phyloP scores from a whole-genome alignment of 2,888 invertebrate species.

The Drosophila stalkeri region DNA sequence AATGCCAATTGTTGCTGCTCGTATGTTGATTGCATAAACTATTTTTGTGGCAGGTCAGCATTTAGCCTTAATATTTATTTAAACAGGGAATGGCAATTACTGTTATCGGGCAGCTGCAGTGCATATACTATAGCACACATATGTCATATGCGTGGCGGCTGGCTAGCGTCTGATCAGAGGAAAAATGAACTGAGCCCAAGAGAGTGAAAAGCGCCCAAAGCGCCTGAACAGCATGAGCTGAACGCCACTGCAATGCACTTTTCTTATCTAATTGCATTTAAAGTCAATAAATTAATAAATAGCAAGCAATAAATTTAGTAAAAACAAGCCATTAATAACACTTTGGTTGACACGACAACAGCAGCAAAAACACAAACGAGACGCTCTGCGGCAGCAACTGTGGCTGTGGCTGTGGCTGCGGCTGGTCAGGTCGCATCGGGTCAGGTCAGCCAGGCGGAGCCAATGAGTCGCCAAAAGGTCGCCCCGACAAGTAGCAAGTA shows the following conservation, averaged over 20 bases:
- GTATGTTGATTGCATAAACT: not conserved
- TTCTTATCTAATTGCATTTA: conserved; percentile 79
- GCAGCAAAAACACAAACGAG: conserved; percentile 24
- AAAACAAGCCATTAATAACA: conserved; percentile 85
- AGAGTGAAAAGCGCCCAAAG: conserved; percentile 41
- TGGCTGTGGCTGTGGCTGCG: conserved; percentile 25
- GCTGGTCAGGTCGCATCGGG: conserved; percentile 30
- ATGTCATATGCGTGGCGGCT: conserved; percentile 56
- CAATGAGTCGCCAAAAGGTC: conserved; percentile 60
- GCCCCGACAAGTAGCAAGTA: conserved; percentile 29
- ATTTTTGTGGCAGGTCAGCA: not conserved
- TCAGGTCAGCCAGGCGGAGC: conserved; percentile 72
- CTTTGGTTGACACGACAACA: conserved; percentile 78
- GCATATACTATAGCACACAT: conserved; percentile 45
- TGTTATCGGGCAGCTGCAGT: conserved; percentile 65
- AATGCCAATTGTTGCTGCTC: not conserved
- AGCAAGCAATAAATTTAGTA: conserved; percentile 83
- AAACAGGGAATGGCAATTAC: conserved; percentile 39
- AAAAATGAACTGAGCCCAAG: conserved; percentile 54
- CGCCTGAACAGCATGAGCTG: conserved; percentile 19
- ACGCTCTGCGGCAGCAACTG: conserved; percentile 23
- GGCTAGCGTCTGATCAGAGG: conserved; percentile 38
- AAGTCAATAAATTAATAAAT: conserved; percentile 82
- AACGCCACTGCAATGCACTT: conserved; percentile 70
- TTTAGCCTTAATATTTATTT: conserved; percentile 25